Conservation (phyloP, 2,113 vertebrate species). For the Syngnathus scovelli region DNA sequence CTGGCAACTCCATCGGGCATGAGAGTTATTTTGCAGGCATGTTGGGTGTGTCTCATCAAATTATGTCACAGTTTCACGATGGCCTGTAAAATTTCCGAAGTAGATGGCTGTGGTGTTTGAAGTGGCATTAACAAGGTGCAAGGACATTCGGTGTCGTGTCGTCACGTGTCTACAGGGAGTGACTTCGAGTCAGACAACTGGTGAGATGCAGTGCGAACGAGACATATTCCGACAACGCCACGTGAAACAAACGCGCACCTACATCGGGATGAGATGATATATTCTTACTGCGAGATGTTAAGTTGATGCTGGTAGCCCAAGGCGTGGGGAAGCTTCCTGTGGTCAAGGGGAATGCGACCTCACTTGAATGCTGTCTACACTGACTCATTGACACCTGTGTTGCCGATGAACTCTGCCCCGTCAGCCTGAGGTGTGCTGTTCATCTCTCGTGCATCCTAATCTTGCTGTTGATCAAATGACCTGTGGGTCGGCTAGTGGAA, state of each 20-base stretch:
- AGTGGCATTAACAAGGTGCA: constrained; percentile 10
- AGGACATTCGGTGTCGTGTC: constrained; percentile 4
- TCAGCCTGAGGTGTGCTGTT: constrained; percentile 21
- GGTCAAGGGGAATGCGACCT: constrained; percentile 24
- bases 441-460: constrained; percentile 23
- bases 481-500: constrained; percentile 10
- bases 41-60: constrained; percentile 56
- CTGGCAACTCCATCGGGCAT: constrained; percentile 30
- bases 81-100: constrained; percentile 20
- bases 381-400: constrained; percentile 43
- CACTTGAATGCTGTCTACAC: constrained; percentile 25
- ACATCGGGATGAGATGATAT: background rate
- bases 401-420: constrained; percentile 20
- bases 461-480: constrained; percentile 23
- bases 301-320: background rate
- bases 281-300: background rate
- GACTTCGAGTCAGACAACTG: constrained; percentile 13
- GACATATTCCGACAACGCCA: background rate
- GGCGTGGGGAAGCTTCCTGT: constrained; percentile 16
- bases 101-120: constrained; percentile 11
- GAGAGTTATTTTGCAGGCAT: constrained; percentile 53
- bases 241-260: background rate
- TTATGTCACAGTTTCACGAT: constrained; percentile 35
- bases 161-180: constrained; percentile 14
- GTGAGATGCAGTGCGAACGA: background rate